Conservation (phyloP, 2,113 vertebrate species). For the Vulpes lagopus region DNA sequence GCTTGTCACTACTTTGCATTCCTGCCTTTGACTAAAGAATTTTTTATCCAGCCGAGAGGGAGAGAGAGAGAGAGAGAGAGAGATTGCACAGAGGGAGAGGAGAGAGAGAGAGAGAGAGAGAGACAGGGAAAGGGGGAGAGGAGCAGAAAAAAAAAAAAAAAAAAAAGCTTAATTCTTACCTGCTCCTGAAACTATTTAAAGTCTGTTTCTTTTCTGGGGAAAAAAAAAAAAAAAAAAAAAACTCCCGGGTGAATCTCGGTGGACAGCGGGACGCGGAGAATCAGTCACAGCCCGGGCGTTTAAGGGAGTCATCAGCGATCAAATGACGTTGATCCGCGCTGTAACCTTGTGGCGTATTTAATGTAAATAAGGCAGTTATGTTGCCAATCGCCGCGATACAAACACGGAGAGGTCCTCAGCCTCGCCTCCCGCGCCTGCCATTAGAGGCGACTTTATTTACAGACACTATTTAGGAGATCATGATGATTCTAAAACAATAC, state of each 20-base stretch:
- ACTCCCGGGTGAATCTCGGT: slow-evolving; percentile 92
- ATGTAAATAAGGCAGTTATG: slow-evolving; percentile 99
- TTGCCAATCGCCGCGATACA: slow-evolving; percentile 96
- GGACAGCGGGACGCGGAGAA: slow-evolving; percentile 93
- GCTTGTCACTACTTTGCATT: slow-evolving; percentile 88
- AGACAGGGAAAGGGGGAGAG: slow-evolving; percentile 48
- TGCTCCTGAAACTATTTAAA: slow-evolving; percentile 93
- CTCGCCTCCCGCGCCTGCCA: slow-evolving; percentile 93
- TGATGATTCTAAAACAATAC: slow-evolving; percentile 93
- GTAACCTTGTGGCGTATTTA: slow-evolving; percentile 99
- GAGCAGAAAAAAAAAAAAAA: background rate
- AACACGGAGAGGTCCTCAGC: slow-evolving; percentile 93
- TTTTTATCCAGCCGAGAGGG: slow-evolving; percentile 84
- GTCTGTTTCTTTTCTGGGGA: slow-evolving; percentile 87
- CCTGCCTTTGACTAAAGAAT: slow-evolving; percentile 86
- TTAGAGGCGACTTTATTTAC: slow-evolving; percentile 95
- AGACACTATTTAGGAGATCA: slow-evolving; percentile 92
- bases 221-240: slow-evolving; percentile 79
- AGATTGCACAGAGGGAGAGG: slow-evolving; percentile 79
- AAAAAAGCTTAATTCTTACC: slow-evolving; percentile 92
- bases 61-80: slow-evolving; percentile 68
- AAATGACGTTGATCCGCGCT: slow-evolving; percentile 99
- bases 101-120: slow-evolving; percentile 28
- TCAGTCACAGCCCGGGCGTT: slow-evolving; percentile 94
- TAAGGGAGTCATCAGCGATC: slow-evolving; percentile 99